Evolutionary conservation across 2,888 invertebrate genomes (phyloP).

Genomic region (Clostera curtula): DNA sequence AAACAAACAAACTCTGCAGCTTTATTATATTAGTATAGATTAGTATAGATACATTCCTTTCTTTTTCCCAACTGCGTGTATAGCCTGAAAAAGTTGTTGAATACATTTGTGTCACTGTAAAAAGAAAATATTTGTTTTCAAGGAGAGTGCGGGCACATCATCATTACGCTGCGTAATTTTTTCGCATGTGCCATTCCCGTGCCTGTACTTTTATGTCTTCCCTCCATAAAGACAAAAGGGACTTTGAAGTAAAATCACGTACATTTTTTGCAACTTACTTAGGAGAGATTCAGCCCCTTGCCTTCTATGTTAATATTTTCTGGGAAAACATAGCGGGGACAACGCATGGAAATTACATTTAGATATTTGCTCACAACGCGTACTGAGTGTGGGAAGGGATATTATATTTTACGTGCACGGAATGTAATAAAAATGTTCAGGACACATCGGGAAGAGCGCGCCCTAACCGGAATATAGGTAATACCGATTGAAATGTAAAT

Average conservation of each 20-base stretch:
- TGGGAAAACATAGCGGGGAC: constrained; percentile 74
- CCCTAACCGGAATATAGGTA: constrained; percentile 45
- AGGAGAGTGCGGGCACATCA: constrained; percentile 69
- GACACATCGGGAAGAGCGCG: constrained; percentile 34
- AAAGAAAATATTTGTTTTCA: constrained; percentile 67
- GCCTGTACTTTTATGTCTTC: constrained; percentile 71
- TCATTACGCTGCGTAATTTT: constrained; percentile 73
- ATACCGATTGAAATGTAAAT: constrained; percentile 69
- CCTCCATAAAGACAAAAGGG: constrained; percentile 74
- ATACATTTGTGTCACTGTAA: constrained; percentile 65
- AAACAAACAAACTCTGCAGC: too few relatives aligned
- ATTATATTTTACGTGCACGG: constrained; percentile 74
- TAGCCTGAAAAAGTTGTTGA: constrained; percentile 49
- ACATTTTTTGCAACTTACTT: constrained; percentile 76
- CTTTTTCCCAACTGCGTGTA: constrained; percentile 20
- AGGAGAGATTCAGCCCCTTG: constrained; percentile 73
- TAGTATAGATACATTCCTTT: constrained; percentile 18
- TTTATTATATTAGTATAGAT: constrained; percentile 24
- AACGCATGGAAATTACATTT: constrained; percentile 75
- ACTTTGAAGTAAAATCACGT: constrained; percentile 76
- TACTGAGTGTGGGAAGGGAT: constrained; percentile 69
- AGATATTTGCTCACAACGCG: constrained; percentile 71
- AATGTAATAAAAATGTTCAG: constrained; percentile 72
- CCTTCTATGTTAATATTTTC: constrained; percentile 74
- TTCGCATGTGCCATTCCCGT: constrained; percentile 69